Base-by-base conservation (phyloP, 2,113 vertebrate species). In the Harpagus bidentatus region DNA sequence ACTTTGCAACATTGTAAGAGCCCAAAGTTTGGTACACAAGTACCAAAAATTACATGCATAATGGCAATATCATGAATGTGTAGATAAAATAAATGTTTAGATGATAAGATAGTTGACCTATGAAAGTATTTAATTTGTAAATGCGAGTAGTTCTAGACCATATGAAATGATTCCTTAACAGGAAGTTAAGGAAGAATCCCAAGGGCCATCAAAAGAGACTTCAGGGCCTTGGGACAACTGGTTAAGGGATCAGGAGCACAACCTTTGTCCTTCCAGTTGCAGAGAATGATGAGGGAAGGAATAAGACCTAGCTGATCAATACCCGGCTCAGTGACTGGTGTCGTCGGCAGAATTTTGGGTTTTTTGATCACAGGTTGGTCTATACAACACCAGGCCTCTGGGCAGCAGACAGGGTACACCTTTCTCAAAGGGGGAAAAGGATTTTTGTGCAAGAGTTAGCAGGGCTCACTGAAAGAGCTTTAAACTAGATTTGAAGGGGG, bases 281-380 rank as follows among this genome's bases (percentile, higher is more conserved):
- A 76, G 70, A 16, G 42, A 62, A 43, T 34, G 12, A 21, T 21
- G 53, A 56, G 16, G 31, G 31, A 56, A 82, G 48, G 62, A 69
- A 55, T 9, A 62, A 76, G 18, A 28, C 6, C 28, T 26, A 80
- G 10, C 7, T 69, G 69, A 59, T 38, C 28, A 47, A 56, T 34
- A 22, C 7, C 14, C 28, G 5, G 1, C 26, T 66, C 6, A 3
- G 1, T 38, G 16, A 31, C 23, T 29, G 11, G 17, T 40, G 19
- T n/a, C 21, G 47, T 4, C 4, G 1, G 18, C 15, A 74, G 36
- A 52, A 69, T 45, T 63, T 42, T 1, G 15, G 4, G 1, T 3
- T 32, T 82, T 66, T 55, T 67, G 2, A 34, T 67, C n/a, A 56
- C 3, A 2, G 10, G 10, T 42, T 29, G 14, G 29, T 81, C 56